Base-by-base conservation (phyloP, 2,888 invertebrate genomes). In the Agonopterix heracliana region DNA sequence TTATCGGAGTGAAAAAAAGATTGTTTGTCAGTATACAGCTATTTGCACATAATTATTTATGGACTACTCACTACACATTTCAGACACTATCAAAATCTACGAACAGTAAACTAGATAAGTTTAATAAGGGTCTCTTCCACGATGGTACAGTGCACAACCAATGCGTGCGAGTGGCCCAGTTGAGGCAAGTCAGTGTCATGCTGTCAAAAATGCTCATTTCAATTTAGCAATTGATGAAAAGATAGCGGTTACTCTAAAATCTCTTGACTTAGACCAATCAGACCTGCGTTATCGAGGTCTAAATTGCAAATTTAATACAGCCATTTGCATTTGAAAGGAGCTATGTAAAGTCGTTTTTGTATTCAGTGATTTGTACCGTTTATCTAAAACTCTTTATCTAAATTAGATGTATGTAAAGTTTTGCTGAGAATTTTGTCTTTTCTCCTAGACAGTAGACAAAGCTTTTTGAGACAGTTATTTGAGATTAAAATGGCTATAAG, bases 281-380 rank as follows among this genome's bases (percentile, higher is more conserved):
- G 47, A 41, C 56, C 60, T 65, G 67, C 68, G 71, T 77, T 81
- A 81, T 81, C 80, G 71, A 73, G 74, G 78, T 80, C 78, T 78
- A 83, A 85, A 87, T 82, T 84, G 84, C 83, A 83, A 85, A 87
- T 85, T 84, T 84, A 84, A 87, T 84, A 83, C 81, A 80, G 74
- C 77, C 66, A 87, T 88, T 87, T 86, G 85, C 87, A 86, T 88
- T 71, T 78, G 76, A 86, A 86, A 87, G 81, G 73, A 75, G 80
- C 74, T 70, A 73, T 77, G 78, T 73, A 74, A 73, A 75, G 70
- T 67, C 68, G 75, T 79, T 78, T 80, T 80, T 77, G 71, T 77
- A 67, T 65, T 68, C 69, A 69, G 81, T 84, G 85, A 88, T 88
- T 88, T 86, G 86, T 86, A 73, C 72, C 54, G 65, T 70, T 78